phyloP scores from a whole-genome alignment of 1,140 invertebrate genomes.

The Lepidurus couesii region DNA sequence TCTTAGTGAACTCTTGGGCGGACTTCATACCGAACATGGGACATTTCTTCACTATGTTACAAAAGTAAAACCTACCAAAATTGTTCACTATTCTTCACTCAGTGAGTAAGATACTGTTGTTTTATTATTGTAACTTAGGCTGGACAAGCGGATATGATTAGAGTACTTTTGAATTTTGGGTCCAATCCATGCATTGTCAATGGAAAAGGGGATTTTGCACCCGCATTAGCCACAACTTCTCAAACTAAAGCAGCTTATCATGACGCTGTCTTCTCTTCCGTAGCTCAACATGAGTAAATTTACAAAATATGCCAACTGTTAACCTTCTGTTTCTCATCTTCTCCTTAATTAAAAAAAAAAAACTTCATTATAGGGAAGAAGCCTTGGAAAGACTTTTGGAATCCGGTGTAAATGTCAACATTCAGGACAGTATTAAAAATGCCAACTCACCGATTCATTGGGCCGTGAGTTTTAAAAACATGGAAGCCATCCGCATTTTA shows the following conservation, averaged over 20 bases:
- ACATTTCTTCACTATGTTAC: constrained; percentile 30
- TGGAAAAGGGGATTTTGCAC: background rate
- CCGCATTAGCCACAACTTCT: background rate
- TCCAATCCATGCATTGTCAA: constrained; percentile 28
- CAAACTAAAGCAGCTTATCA: constrained; percentile 27
- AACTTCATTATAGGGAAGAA: background rate
- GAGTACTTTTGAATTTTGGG: constrained; percentile 28
- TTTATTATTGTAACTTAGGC: background rate
- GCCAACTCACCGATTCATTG: constrained; percentile 30
- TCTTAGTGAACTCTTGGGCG: background rate
- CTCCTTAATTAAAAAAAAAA: background rate
- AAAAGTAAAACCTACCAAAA: constrained; percentile 19
- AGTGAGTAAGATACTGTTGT: background rate
- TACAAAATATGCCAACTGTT: background rate
- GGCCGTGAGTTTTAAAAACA: constrained; percentile 30
- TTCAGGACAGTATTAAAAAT: constrained; percentile 30
- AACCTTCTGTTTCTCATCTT: background rate
- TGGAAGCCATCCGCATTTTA: constrained; percentile 26
- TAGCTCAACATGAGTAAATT: constrained; percentile 28
- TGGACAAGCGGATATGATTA: constrained; percentile 29
- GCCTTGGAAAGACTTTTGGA: constrained; percentile 23
- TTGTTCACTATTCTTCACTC: background rate
- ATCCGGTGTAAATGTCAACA: background rate
- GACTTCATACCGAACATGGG: constrained; percentile 8
- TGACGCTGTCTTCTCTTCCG: constrained; percentile 28